These are phyloP conservation scores for Tadarida brasiliensis DNA, from an alignment of 2,797 vertebrate genomes.

Conservation along the genomic window DNA sequence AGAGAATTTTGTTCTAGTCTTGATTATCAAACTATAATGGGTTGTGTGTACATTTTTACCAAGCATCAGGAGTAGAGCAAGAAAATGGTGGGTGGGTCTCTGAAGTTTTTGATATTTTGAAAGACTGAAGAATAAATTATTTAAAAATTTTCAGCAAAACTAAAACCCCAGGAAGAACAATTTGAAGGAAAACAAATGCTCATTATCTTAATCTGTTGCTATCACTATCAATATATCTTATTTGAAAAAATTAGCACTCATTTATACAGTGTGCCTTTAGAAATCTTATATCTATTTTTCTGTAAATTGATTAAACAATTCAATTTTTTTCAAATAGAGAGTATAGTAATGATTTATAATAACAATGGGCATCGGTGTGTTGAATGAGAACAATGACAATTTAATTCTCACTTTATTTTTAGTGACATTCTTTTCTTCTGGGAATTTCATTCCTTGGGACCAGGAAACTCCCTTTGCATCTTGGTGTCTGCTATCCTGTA, in stretches of 20 bases:
- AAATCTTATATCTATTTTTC: not conserved
- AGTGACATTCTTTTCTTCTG: not conserved
- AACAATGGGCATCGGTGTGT: not conserved
- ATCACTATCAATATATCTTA: not conserved
- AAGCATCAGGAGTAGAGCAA: not conserved
- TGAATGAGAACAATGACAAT: not conserved
- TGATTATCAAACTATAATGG: not conserved
- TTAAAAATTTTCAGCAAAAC: not conserved
- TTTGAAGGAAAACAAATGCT: not conserved
- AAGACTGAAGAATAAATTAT: not conserved
- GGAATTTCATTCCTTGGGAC: not conserved
- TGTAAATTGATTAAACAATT: not conserved
- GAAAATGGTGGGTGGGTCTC: not conserved
- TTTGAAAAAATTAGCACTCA: not conserved
- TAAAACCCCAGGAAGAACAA: slow-evolving; percentile 12
- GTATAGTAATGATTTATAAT: not conserved
- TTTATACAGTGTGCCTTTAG: not conserved
- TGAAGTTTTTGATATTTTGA: not conserved
- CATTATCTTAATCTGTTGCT: not conserved
- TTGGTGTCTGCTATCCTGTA: not conserved
- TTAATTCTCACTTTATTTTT: slow-evolving; percentile 14
- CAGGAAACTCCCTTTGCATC: not conserved
- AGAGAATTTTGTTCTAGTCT: not conserved
- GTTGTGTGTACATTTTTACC: not conserved
- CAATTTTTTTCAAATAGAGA: not conserved